Conservation (phyloP, 2,113 vertebrate species). For the Bubo blakistoni region DNA sequence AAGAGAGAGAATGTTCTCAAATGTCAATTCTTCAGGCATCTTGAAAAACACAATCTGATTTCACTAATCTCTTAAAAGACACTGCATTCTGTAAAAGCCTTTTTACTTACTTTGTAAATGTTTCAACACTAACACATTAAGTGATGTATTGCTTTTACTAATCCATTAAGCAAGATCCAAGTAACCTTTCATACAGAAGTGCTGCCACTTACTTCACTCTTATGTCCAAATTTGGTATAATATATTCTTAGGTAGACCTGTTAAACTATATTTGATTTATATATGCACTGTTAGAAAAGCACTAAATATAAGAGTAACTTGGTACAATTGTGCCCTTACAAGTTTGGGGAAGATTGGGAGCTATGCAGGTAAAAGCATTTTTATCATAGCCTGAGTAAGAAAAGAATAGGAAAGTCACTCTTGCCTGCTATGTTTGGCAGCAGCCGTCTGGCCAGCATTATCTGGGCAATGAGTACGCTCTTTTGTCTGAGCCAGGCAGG, state of each 20-base stretch:
- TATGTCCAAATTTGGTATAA: neutral
- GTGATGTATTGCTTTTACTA: neutral
- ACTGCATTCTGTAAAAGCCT: neutral
- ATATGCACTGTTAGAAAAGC: neutral
- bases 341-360: neutral
- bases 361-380: neutral
- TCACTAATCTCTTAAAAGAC: neutral
- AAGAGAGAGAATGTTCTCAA: neutral
- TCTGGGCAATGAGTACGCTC: neutral
- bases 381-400: neutral
- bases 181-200: neutral
- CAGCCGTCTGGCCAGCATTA: neutral
- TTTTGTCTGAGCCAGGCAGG: neutral
- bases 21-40: neutral
- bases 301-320: neutral
- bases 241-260: neutral
- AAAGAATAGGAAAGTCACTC: neutral
- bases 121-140: neutral
- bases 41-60: neutral
- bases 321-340: neutral
- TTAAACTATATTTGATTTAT: neutral
- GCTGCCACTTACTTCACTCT: neutral
- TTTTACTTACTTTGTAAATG: neutral
- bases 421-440: neutral
- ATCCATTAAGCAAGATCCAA: neutral